Conservation (phyloP, 2,113 vertebrate genomes). For the Calypte anna region DNA sequence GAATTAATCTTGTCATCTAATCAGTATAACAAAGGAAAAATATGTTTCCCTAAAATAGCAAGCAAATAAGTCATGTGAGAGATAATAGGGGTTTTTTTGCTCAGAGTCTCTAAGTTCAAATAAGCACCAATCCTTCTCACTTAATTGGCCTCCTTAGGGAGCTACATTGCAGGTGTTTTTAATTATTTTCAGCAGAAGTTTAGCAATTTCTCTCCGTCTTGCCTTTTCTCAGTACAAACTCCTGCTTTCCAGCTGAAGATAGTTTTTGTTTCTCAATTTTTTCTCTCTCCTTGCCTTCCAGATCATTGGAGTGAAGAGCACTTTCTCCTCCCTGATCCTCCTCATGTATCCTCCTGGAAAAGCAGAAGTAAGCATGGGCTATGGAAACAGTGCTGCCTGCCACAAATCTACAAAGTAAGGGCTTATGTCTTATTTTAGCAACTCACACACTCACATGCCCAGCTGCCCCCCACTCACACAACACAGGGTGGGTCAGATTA, state of each 20-base stretch:
- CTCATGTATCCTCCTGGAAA: neutral
- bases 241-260: constrained; percentile 33
- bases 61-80: constrained; percentile 25
- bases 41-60: constrained; percentile 41
- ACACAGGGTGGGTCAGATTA: neutral
- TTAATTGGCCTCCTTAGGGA: constrained; percentile 45
- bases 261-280: constrained; percentile 19
- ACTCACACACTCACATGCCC: neutral
- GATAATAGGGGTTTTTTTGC: constrained; percentile 40
- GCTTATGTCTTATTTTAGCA: constrained; percentile 35
- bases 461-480: neutral
- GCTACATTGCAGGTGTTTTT: neutral
- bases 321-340: neutral
- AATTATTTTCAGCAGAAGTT: constrained; percentile 44
- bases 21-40: constrained; percentile 41
- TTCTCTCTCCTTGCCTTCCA: neutral
- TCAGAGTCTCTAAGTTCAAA: constrained; percentile 12
- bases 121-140: constrained; percentile 8
- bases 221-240: constrained; percentile 20
- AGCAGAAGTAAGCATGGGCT: neutral
- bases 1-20: constrained; percentile 27
- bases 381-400: neutral
- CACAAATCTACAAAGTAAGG: neutral
- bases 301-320: neutral
- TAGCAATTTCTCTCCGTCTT: constrained; percentile 2